Evolutionary conservation across 2,113 vertebrate genomes (phyloP), one percentile per base, ranked within the genome.

Genomic region (Melanostigma gelatinosum): DNA sequence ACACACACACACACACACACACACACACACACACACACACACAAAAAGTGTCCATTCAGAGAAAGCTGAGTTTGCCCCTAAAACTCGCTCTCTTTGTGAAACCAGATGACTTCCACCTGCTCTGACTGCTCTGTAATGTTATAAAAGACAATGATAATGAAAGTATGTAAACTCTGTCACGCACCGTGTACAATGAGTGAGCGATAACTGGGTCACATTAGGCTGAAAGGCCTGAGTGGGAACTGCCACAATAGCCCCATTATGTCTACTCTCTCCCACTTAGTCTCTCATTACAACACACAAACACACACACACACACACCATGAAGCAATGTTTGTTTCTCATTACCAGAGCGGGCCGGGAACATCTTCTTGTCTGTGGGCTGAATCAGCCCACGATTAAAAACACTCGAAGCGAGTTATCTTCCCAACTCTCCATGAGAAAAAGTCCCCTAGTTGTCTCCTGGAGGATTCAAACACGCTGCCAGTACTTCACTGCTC

Each of bases 1-100:
- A 80, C n/a, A 70, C 27, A 36, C 44, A 48, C 65, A 16, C 44
- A 74, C 55, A 80, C 55, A 70, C 27, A 36, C 44, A 48, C 65
- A 16, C 44, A 74, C 55, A 80, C 44, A 74, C 77, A 82, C 74
- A 70, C 29, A 70, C 27, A 36, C 44, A 48, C 65, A 16, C 44
- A 74, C 55, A 80, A 64, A 87, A 91, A 83, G 75, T 79, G 48
- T 80, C 62, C 83, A 90, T 89, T 93, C 89, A 82, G 65, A 86
- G 62, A 67, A 46, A 54, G 69, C 78, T 88, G 73, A 69, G 62
- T 76, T 76, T 67, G 61, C 54, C 66, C 71, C 72, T 61, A 75
- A 77, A 82, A 78, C 77, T 69, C 27, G 34, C 68, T 40, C 40
- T 71, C 54, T 62, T 4, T 55, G 16, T 22, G 55, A 63, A 66